phyloP scores from a whole-genome alignment of 2,888 invertebrate species.

The Cantharis nigra region DNA sequence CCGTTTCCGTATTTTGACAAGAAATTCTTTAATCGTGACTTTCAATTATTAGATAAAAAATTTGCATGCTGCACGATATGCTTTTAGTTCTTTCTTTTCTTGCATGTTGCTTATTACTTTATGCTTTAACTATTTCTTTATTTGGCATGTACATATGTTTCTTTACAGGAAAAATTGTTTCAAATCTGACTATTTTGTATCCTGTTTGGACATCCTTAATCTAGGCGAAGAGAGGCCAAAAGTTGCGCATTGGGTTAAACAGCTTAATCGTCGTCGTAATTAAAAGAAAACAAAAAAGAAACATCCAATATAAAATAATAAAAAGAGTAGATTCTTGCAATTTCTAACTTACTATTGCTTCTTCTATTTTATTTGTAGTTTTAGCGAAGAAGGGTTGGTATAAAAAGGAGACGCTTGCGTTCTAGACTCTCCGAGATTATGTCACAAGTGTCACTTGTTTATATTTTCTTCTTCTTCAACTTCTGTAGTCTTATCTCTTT shows the following conservation, averaged over 20 bases:
- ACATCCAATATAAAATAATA: neutral
- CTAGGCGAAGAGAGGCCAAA: slow-evolving; percentile 74
- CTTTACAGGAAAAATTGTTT: slow-evolving; percentile 61
- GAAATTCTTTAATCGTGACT: neutral
- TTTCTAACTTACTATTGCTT: neutral
- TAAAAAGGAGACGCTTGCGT: neutral
- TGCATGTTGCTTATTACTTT: neutral
- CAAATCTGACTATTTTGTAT: slow-evolving; percentile 88
- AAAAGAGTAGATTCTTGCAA: neutral
- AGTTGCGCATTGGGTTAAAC: slow-evolving; percentile 85
- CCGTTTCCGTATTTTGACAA: slow-evolving; percentile 1
- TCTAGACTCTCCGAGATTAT: too few relatives aligned
- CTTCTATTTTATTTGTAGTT: neutral
- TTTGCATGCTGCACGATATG: slow-evolving; percentile 12
- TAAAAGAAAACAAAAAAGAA: neutral
- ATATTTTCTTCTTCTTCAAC: neutral
- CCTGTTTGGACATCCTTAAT: slow-evolving; percentile 85
- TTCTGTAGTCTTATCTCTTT: neutral
- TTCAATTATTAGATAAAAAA: neutral
- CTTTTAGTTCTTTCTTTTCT: neutral
- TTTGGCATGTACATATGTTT: slow-evolving; percentile 5
- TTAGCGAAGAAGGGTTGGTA: neutral
- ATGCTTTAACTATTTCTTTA: neutral
- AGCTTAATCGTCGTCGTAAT: slow-evolving; percentile 70
- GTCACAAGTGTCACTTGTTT: neutral